Conservation (phyloP, 2,888 invertebrate genomes). For the Pseudeuparius sepicola region DNA sequence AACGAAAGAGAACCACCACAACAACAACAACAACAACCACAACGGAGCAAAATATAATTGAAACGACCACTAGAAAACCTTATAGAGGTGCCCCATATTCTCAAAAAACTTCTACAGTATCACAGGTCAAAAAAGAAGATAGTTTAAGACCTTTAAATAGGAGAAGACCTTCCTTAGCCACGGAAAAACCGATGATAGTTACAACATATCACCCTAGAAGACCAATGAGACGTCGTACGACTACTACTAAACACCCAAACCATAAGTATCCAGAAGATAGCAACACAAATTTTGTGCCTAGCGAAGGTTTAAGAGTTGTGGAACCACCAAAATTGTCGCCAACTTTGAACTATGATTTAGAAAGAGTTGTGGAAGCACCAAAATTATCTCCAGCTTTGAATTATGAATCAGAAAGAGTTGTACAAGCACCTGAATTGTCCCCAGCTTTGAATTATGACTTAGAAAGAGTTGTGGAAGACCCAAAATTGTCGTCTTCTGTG, state of each 20-base stretch:
- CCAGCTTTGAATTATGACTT: not conserved
- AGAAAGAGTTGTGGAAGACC: not conserved
- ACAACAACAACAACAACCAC: constrained; percentile 10
- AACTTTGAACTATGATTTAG: not conserved
- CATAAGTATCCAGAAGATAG: constrained; percentile 26
- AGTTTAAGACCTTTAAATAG: constrained; percentile 26
- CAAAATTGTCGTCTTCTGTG: too few species aligned
- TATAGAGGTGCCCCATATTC: constrained; percentile 1
- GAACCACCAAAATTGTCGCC: constrained; percentile 22
- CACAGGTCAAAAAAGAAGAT: constrained; percentile 20
- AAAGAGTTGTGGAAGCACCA: not conserved
- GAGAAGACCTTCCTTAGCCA: constrained; percentile 24
- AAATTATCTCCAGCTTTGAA: not conserved
- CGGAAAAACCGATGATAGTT: constrained; percentile 31
- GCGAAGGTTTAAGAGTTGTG: constrained; percentile 25
- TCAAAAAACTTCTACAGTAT: constrained; percentile 4
- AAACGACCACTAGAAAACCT: constrained; percentile 10
- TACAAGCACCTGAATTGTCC: constrained; percentile 2
- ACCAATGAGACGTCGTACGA: constrained; percentile 19
- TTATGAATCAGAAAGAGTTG: not conserved
- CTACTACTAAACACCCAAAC: constrained; percentile 27
- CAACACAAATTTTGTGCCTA: constrained; percentile 13
- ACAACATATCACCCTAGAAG: constrained; percentile 42
- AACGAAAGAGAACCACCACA: constrained; percentile 8
- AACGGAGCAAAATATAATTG: constrained; percentile 1